Conservation (phyloP, 1,140 invertebrate species). For the Dolichoris vasculosae region DNA sequence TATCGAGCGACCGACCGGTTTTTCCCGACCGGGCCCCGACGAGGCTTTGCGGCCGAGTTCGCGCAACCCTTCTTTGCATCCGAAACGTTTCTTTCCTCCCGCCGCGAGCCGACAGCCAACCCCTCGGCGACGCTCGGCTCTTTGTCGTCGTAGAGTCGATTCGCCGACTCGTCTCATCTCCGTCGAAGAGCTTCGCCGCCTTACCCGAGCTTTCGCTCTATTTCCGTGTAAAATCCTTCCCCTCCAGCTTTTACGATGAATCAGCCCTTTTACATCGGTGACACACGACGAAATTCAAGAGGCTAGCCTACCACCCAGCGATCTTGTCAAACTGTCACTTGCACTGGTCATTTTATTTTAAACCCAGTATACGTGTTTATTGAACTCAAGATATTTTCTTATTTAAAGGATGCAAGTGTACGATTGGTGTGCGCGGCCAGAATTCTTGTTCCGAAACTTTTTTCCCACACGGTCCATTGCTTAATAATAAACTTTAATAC, state of each 20-base stretch:
- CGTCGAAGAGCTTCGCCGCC: neutral
- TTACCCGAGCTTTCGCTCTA: neutral
- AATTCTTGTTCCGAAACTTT: too few relatives aligned
- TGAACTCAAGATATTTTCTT: too few relatives aligned
- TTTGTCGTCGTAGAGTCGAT: neutral
- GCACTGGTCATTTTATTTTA: neutral
- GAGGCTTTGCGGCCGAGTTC: too few relatives aligned
- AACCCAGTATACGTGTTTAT: too few relatives aligned
- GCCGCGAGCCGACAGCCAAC: neutral
- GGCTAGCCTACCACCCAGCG: neutral
- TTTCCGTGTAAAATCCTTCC: neutral
- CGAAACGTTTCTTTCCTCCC: constrained; percentile 23
- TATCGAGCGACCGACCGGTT: constrained; percentile 20
- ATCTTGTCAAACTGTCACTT: neutral
- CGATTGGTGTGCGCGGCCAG: too few relatives aligned
- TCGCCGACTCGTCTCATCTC: neutral
- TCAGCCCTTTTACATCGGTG: neutral
- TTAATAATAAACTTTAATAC: too few relatives aligned
- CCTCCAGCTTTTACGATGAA: neutral
- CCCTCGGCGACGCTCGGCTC: neutral
- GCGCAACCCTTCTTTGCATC: constrained; percentile 46
- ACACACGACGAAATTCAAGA: neutral
- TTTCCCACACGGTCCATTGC: too few relatives aligned
- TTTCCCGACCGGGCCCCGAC: neutral
- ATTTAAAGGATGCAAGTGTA: too few relatives aligned